These are phyloP conservation scores for Aporophyla lueneburgensis DNA, from an alignment of 2,888 invertebrate species.

Conservation along the genomic window DNA sequence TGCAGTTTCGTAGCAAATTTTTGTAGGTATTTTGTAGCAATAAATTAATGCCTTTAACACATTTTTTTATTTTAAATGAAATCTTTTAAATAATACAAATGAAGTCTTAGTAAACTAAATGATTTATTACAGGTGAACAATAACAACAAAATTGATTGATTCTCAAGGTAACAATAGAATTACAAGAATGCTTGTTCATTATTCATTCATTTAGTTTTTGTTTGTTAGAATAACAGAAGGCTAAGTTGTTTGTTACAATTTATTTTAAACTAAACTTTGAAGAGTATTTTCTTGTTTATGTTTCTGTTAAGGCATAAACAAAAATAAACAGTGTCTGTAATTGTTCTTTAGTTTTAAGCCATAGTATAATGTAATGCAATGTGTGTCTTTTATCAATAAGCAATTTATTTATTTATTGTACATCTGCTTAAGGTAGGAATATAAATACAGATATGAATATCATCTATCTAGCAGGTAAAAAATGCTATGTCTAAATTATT, in stretches of 20 bases:
- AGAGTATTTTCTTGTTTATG: background rate
- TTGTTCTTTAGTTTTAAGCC: no score
- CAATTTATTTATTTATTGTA: no score
- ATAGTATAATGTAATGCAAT: no score
- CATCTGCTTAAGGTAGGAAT: no score
- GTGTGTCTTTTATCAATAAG: no score
- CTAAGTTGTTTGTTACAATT: background rate
- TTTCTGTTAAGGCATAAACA: background rate
- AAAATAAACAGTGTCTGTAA: background rate
- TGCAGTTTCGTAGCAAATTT: background rate
- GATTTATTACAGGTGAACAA: background rate
- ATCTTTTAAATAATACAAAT: slow-evolving; percentile 25
- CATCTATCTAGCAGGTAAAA: no score
- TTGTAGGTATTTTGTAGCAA: background rate
- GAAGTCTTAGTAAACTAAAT: slow-evolving; percentile 12
- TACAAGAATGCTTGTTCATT: slow-evolving; percentile 23
- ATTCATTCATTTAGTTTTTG: slow-evolving; percentile 24
- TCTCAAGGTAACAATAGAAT: slow-evolving; percentile 27
- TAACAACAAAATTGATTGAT: slow-evolving; percentile 48
- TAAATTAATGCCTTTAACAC: slow-evolving; percentile 15
- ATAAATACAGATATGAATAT: no score
- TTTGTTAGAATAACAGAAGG: slow-evolving; percentile 9
- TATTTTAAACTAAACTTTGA: background rate
- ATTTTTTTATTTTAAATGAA: slow-evolving; percentile 34
- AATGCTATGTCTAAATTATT: no score